These are phyloP conservation scores for Hirundichthys speculiger DNA, from an alignment of 2,113 vertebrate genomes.

Conservation along the genomic window DNA sequence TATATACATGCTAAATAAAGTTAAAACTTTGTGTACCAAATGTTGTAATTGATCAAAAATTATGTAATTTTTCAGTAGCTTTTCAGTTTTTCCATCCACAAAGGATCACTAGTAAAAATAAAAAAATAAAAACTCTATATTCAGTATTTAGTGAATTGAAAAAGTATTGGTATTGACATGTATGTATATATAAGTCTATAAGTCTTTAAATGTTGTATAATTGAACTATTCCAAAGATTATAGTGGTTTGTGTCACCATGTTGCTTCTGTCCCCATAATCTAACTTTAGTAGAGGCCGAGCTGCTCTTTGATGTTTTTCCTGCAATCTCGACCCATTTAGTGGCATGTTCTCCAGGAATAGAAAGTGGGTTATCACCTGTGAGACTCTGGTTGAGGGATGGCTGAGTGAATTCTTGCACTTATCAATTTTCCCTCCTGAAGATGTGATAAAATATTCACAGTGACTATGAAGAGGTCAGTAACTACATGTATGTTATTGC, in stretches of 20 bases:
- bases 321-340: conserved; percentile 74
- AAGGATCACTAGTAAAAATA: no score
- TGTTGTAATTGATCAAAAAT: no score
- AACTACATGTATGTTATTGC: not conserved
- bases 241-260: not conserved
- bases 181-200: no score
- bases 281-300: conserved; percentile 23
- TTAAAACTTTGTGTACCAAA: no score
- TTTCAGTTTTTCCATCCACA: no score
- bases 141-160: not conserved
- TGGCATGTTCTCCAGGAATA: conserved; percentile 76
- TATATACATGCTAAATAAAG: no score
- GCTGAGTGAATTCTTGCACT: conserved; percentile 8
- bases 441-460: conserved; percentile 1
- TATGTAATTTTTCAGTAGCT: no score
- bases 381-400: conserved; percentile 39
- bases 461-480: not conserved
- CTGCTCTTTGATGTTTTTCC: conserved; percentile 41
- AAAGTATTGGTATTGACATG: not conserved
- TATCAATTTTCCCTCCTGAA: conserved; percentile 10
- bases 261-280: conserved; percentile 26
- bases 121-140: not conserved
- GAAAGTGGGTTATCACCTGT: conserved; percentile 70
- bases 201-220: not conserved
- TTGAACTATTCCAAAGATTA: not conserved